phyloP scores from a whole-genome alignment of 2,797 vertebrate species.

The Squalus acanthias region DNA sequence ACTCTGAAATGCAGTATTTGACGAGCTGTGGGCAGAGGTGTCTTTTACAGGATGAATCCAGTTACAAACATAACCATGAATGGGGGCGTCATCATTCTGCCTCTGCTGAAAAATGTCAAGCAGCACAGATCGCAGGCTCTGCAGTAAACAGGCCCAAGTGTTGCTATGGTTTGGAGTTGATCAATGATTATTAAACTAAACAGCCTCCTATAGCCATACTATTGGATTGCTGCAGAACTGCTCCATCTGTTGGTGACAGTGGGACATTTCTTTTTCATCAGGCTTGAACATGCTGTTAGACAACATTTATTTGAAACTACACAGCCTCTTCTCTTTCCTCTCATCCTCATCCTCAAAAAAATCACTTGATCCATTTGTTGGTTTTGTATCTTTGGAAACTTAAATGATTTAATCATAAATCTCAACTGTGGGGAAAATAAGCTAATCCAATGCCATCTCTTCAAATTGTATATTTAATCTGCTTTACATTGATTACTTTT shows the following conservation, averaged over 20 bases:
- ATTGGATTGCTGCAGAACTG: not conserved
- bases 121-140: not conserved
- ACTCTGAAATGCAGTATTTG: not conserved
- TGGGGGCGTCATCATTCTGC: not conserved
- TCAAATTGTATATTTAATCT: not conserved
- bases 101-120: not conserved
- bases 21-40: not conserved
- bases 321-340: not conserved
- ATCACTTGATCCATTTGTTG: not conserved
- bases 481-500: not conserved
- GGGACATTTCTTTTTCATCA: not conserved
- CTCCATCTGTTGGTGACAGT: not conserved
- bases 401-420: not conserved
- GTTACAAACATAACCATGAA: not conserved
- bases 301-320: not conserved
- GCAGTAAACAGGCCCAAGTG: not conserved
- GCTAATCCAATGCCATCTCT: too few relatives aligned
- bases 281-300: not conserved
- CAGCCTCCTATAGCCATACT: not conserved
- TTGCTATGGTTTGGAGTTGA: not conserved
- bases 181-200: not conserved
- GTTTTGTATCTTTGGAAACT: not conserved
- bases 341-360: not conserved
- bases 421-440: not conserved
- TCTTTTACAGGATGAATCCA: not conserved